These are phyloP conservation scores for Corythornis cristatus DNA, from an alignment of 2,113 vertebrate species.

Conservation along the genomic window DNA sequence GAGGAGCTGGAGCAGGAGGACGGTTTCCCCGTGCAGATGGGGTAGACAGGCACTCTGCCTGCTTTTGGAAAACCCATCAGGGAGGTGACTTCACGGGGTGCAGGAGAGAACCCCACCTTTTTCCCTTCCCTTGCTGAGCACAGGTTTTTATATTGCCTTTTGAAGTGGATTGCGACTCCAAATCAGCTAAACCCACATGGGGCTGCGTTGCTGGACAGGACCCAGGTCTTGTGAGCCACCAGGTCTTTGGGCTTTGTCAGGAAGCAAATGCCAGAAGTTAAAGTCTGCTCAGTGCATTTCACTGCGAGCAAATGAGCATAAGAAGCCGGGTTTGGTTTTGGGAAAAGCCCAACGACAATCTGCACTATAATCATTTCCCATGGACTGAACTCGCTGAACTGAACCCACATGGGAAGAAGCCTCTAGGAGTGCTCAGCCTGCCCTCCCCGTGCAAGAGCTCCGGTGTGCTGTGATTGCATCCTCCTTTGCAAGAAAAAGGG, in stretches of 20 bases:
- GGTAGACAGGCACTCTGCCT: background rate
- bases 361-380: fast-evolving
- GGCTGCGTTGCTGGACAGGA: background rate
- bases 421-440: background rate
- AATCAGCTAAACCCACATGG: background rate
- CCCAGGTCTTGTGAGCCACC: background rate
- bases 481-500: background rate
- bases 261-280: background rate
- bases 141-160: background rate
- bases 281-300: background rate
- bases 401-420: background rate
- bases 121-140: background rate
- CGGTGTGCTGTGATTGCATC: fast-evolving
- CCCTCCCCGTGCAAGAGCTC: background rate
- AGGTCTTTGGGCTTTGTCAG: background rate
- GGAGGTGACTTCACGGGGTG: background rate
- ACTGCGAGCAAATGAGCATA: background rate
- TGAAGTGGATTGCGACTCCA: background rate
- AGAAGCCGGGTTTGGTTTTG: background rate
- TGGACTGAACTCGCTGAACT: background rate
- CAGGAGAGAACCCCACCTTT: background rate
- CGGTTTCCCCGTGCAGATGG: background rate
- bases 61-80: background rate
- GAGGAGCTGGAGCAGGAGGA: background rate
- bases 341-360: background rate